Evolutionary conservation across 2,113 vertebrate species (phyloP), one percentile per base, ranked within the genome.

Genomic region (Elephas maximus): DNA sequence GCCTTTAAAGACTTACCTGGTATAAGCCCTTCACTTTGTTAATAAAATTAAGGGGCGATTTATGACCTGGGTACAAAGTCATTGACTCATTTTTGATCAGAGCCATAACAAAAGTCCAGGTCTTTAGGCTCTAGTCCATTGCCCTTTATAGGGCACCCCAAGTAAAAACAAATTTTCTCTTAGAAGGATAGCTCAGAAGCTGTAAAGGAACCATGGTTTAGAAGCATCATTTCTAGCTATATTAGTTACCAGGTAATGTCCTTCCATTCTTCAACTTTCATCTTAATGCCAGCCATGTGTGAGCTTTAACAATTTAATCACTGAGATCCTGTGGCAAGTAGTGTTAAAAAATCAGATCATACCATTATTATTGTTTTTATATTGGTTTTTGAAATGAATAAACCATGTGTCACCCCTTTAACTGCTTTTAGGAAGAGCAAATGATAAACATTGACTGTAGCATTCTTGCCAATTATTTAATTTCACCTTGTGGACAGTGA

Each of bases 361-460:
- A 85, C 9, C 67, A 37, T 93, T 96, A 92, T 90, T 93, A 80
- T 81, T 95, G 37, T 91, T 95, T 90, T 94, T 91, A 96, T 91
- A 91, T 92, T 93, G 33, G 45, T n/a, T 93, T 91, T 94, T 91
- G 94, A 94, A 95, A 74, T 45, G 45, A 88, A 84, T 80, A 28
- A 83, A 37, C 83, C 78, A 30, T 71, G n/a, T 88, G 18, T 65
- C 69, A 77, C 67, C 24, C 30, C n/a, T 95, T 88, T 93, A 91
- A 73, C 28, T 89, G 71, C 62, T 93, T 86, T 95, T 92, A 92
- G 73, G 28, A 95, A 62, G 62, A 96, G 69, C 83, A 97, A 83
- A 89, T 97, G 71, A 71, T 65, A 87, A 91, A 28, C 89, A 33
- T 53, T 93, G 74, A 95, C 82, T 71, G 0, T 30, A 97, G 12